These are phyloP conservation scores for Phaethornis superciliosus DNA, from an alignment of 2,113 vertebrate genomes.

Conservation along the genomic window DNA sequence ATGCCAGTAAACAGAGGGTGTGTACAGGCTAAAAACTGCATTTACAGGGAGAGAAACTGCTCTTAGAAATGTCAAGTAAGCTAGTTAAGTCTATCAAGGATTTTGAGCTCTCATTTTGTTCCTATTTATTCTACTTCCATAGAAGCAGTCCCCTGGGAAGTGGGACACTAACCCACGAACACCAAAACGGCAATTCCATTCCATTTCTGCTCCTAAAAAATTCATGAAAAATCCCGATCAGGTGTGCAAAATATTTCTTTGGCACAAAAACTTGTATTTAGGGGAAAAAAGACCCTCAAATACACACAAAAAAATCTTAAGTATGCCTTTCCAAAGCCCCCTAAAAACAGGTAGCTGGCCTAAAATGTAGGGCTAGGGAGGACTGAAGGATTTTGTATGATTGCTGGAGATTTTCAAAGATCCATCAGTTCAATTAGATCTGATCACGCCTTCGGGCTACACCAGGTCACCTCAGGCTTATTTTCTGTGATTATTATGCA, in stretches of 20 bases:
- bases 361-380: fast-evolving
- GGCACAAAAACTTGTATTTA: background rate
- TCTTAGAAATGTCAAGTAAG: background rate
- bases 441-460: background rate
- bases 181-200: background rate
- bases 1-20: fast-evolving
- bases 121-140: background rate
- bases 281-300: background rate
- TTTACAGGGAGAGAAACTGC: background rate
- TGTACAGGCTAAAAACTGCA: fast-evolving
- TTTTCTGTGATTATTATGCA: background rate
- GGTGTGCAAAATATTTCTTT: background rate
- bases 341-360: no score
- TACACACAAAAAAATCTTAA: background rate
- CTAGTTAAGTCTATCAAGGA: background rate
- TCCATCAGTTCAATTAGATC: background rate
- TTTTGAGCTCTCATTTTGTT: background rate
- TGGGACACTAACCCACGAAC: background rate
- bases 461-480: background rate
- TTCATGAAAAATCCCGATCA: background rate
- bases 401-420: background rate
- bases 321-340: background rate
- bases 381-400: background rate
- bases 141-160: background rate
- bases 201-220: no score